Base-by-base conservation (phyloP, 2,888 invertebrate genomes). In the Sarcophaga caerulescens region DNA sequence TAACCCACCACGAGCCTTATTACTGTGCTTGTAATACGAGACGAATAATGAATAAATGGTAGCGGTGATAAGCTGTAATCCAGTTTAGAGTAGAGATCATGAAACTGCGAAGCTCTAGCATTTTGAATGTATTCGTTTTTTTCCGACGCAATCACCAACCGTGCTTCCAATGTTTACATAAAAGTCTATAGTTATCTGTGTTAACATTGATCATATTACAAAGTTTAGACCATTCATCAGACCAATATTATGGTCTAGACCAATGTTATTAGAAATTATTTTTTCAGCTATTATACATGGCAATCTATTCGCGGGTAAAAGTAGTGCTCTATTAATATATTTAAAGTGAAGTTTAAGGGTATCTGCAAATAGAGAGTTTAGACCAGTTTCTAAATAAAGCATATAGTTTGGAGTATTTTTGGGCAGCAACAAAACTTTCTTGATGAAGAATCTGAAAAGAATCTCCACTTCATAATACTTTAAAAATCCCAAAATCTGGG, bases 381-480 rank as follows among this genome's bases (percentile, higher is more conserved):
- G n/a, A 19, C 60, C 60, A 8, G 60, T 60, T n/a, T 60, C 60
- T 19, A 60, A 60, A 19, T 19, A 19, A 19, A 60, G 21, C 60
- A 60, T 60, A 6, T 60, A 60, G 60, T 60, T 60, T 14, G 60
- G 60, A 60, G 60, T 60, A 60, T 60, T 60, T 19, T 60, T 60
- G 10, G 5, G n/a, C 3, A 19, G n/a, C 19, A 19, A n/a, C 8
- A n/a, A 60, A 60, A 60, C 17, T 60, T 60, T 60, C 17, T 60
- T 60, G 17, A 60, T 60, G 17, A 60, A 60, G 5, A 60, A 19
- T 60, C n/a, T 60, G 19, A 60, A 60, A n/a, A 60, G n/a, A 17
- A 17, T 60, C 17, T 60, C n/a, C 60, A 60, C 60, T 10, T 60
- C 60, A 60, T 60, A 19, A n/a, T 60, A n/a, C 60, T 60, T 60